Conservation (phyloP, 2,113 vertebrate genomes). For the Scartelaos histophorus region DNA sequence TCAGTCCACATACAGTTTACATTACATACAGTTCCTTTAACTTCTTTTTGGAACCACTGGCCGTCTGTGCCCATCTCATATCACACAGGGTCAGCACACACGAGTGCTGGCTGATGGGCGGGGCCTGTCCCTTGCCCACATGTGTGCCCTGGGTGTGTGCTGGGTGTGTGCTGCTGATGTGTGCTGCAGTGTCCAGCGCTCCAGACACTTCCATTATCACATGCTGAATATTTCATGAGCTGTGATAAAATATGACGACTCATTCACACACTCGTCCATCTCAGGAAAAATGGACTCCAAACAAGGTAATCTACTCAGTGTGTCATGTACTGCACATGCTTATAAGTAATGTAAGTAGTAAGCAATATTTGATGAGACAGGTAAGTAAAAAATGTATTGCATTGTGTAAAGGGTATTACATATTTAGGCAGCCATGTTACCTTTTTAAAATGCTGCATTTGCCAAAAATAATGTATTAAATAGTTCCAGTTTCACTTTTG, state of each 20-base stretch:
- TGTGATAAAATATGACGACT: constrained; percentile 71
- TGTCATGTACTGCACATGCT: not conserved
- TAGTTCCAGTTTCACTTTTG: no score
- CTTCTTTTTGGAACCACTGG: not conserved
- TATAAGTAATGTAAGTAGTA: no score
- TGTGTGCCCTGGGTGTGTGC: constrained; percentile 7
- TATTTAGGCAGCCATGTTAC: no score
- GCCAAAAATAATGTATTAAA: no score
- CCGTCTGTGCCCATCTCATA: constrained; percentile 25
- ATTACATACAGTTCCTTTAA: not conserved
- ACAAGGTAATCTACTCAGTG: constrained; percentile 11
- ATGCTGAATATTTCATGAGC: constrained; percentile 75
- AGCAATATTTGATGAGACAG: no score
- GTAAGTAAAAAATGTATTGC: no score
- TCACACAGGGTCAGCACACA: constrained; percentile 30
- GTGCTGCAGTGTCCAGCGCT: constrained; percentile 34
- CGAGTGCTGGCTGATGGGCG: constrained; percentile 42
- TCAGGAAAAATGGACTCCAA: constrained; percentile 36
- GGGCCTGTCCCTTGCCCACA: constrained; percentile 23
- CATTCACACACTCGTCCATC: constrained; percentile 73
- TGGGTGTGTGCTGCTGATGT: constrained; percentile 8
- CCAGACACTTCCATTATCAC: constrained; percentile 66
- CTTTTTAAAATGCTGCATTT: no score
- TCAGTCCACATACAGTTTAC: no score
- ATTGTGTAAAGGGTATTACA: no score